Percentiles rank a stretch among this genome's conserved stretches.
phyloP scores from a whole-genome alignment of 2,113 vertebrate species.

The Thamnaconus septentrionalis region DNA sequence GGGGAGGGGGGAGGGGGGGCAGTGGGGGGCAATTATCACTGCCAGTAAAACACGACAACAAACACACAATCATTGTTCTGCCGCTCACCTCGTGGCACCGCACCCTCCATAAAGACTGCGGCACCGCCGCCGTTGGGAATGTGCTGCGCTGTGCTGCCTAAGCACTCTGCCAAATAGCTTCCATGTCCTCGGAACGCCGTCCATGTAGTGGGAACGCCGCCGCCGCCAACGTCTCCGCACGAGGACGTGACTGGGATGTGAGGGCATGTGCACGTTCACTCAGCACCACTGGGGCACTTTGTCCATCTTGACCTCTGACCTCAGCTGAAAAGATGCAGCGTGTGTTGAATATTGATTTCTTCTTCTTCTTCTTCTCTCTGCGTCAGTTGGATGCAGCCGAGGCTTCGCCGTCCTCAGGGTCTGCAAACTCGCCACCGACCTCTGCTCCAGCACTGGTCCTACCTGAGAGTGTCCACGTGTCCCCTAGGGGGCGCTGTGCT shows the following conservation, averaged over 20 bases:
- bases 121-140: constrained; percentile 67
- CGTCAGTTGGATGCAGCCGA: too few relatives aligned
- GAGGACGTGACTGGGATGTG: neutral
- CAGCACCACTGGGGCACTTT: constrained; percentile 35
- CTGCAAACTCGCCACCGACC: too few relatives aligned
- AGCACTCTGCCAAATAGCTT: constrained; percentile 66
- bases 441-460: too few relatives aligned
- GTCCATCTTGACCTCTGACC: constrained; percentile 35
- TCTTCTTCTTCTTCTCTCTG: too few relatives aligned
- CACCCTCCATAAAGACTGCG: constrained; percentile 69
- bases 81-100: constrained; percentile 71
- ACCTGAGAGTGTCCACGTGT: too few relatives aligned
- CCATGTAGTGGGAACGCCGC: constrained; percentile 50
- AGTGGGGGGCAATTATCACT: constrained; percentile 69
- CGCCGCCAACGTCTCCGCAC: constrained; percentile 44
- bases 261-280: constrained; percentile 20
- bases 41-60: constrained; percentile 78
- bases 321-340: constrained; percentile 38
- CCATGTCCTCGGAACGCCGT: constrained; percentile 32
- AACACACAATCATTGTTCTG: constrained; percentile 75
- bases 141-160: constrained; percentile 77
- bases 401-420: too few relatives aligned
- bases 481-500: too few relatives aligned
- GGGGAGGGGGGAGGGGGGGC: constrained; percentile 54
- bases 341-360: constrained; percentile 45